Percentiles rank a stretch among this genome's conserved stretches.
Evolutionary conservation across 2,113 vertebrate genomes (phyloP).

Genomic region (Gobio gobio): DNA sequence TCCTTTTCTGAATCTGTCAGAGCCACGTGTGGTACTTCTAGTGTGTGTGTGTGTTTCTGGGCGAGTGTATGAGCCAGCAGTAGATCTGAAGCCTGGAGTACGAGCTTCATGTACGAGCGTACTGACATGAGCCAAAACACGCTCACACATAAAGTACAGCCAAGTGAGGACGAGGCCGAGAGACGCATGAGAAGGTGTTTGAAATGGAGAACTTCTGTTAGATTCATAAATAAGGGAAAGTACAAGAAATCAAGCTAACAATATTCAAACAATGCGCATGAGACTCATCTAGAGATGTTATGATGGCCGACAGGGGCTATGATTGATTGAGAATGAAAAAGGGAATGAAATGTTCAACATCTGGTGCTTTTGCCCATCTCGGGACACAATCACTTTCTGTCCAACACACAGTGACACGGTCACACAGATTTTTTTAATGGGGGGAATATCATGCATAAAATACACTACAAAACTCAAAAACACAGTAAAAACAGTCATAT

Average conservation of each 20-base stretch:
- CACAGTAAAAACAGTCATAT: too few species aligned
- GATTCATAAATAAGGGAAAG: not conserved
- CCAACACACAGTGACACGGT: not conserved
- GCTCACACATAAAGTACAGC: slow-evolving; percentile 15
- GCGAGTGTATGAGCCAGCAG: not conserved
- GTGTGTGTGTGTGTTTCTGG: slow-evolving; percentile 28
- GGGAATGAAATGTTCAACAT: slow-evolving; percentile 63
- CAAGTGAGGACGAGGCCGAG: not conserved
- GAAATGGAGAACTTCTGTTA: not conserved
- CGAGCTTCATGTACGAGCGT: not conserved
- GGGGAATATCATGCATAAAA: not conserved
- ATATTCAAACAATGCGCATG: not conserved
- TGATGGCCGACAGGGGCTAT: not conserved
- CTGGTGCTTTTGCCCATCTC: slow-evolving; percentile 52
- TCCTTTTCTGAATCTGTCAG: slow-evolving; percentile 31
- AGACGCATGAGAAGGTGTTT: not conserved
- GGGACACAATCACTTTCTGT: slow-evolving; percentile 38
- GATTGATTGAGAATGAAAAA: not conserved
- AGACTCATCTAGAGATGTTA: not conserved
- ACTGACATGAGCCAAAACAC: slow-evolving; percentile 8
- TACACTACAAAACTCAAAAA: not conserved
- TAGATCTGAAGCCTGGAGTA: slow-evolving; percentile 21
- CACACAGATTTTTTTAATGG: not conserved
- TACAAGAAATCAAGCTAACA: not conserved
- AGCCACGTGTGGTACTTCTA: slow-evolving; percentile 29